A percentile compares a stretch with the other conserved stretches of the same genome.
Conservation (phyloP, 2,888 invertebrate species). For the Zygogramma bicolorata region DNA sequence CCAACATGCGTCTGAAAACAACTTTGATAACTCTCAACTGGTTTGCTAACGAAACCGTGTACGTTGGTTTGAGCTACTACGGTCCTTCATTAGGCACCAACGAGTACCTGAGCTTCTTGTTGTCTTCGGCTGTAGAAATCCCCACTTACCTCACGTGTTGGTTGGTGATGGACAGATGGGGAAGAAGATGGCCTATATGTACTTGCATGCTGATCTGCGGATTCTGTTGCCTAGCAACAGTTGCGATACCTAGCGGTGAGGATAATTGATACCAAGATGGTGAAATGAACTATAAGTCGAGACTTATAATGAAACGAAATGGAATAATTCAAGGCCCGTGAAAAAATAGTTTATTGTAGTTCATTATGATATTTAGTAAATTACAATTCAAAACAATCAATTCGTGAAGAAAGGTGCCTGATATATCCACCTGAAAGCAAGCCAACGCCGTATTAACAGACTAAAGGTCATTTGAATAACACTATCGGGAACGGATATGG, state of each 20-base stretch:
- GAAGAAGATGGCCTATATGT: constrained; percentile 89
- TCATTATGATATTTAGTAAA: too few species aligned
- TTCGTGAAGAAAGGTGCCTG: too few species aligned
- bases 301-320: too few species aligned
- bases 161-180: constrained; percentile 90
- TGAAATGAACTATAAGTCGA: too few species aligned
- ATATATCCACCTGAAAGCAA: too few species aligned
- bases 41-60: constrained; percentile 94
- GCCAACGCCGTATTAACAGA: too few species aligned
- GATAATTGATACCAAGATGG: too few species aligned
- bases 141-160: constrained; percentile 91
- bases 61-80: constrained; percentile 92
- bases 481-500: too few species aligned
- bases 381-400: too few species aligned
- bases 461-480: too few species aligned
- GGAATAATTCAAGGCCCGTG: too few species aligned
- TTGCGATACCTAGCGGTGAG: constrained; percentile 82
- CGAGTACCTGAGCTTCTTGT: constrained; percentile 89
- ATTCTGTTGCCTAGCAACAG: constrained; percentile 85
- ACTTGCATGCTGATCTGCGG: constrained; percentile 89
- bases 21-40: constrained; percentile 87
- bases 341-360: too few species aligned
- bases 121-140: constrained; percentile 89
- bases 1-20: constrained; percentile 91
- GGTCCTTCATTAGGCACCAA: constrained; percentile 89